A percentile compares a stretch with the other conserved stretches of the same genome.
Conservation (phyloP, 1,140 invertebrate genomes). For the Gryllus bimaculatus region DNA sequence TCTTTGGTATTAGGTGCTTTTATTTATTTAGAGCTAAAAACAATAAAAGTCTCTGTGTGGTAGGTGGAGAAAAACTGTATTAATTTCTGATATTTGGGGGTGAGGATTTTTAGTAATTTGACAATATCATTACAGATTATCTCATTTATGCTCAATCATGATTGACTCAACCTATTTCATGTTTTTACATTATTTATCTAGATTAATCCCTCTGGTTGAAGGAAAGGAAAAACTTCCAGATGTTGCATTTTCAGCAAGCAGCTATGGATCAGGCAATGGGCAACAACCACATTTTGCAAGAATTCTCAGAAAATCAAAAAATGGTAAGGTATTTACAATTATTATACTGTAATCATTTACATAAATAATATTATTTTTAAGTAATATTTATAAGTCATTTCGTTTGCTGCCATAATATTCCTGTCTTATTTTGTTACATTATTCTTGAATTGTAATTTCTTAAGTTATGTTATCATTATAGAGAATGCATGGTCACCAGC, state of each 20-base stretch:
- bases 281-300: background rate
- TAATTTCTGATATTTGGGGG: no score
- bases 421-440: no score
- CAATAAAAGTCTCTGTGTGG: no score
- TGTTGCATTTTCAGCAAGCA: constrained; percentile 48
- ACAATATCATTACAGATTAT: no score
- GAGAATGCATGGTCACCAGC: background rate
- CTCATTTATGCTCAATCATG: no score
- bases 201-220: constrained; percentile 47
- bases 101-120: no score
- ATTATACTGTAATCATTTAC: background rate
- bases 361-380: background rate
- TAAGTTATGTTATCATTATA: background rate
- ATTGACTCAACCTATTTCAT: background rate
- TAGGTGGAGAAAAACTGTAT: no score
- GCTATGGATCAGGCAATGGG: background rate
- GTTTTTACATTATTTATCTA: constrained; percentile 23
- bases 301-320: background rate
- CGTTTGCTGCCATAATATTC: no score
- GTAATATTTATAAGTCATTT: background rate
- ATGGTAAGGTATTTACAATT: background rate
- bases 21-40: no score
- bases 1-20: no score
- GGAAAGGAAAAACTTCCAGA: constrained; percentile 41
- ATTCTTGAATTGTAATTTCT: no score